Conservation (phyloP, 2,888 invertebrate species). For the Oscheius myriophilus region DNA sequence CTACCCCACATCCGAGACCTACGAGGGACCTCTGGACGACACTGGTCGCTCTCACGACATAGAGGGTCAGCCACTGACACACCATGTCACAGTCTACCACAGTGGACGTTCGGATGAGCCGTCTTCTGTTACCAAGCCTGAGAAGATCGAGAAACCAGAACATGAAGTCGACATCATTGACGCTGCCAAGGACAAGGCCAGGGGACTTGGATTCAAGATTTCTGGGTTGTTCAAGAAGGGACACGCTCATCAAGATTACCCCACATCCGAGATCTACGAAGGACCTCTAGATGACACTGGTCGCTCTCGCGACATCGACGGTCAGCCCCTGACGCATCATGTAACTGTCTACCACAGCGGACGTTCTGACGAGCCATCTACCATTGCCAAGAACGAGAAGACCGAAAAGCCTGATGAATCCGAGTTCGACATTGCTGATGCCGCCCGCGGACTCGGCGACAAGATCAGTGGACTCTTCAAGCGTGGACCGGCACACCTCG, state of each 20-base stretch:
- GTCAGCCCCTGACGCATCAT: slow-evolving; percentile 35
- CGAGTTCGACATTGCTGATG: slow-evolving; percentile 1
- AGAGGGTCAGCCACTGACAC: neutral
- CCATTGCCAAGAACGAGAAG: slow-evolving; percentile 6
- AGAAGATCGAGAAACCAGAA: slow-evolving; percentile 15
- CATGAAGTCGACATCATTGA: slow-evolving; percentile 28
- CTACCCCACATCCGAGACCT: slow-evolving; percentile 39
- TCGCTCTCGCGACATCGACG: slow-evolving; percentile 31
- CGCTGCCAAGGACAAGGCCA: no score
- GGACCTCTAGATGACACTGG: slow-evolving; percentile 36
- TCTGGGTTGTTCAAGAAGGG: slow-evolving; percentile 10
- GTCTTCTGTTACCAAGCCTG: neutral
- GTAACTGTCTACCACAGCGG: slow-evolving; percentile 42
- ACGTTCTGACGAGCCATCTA: slow-evolving; percentile 25
- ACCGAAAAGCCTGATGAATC: neutral
- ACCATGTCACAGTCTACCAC: slow-evolving; percentile 22
- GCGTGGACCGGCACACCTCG: slow-evolving; percentile 46
- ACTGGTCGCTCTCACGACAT: neutral
- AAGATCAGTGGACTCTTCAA: slow-evolving; percentile 50
- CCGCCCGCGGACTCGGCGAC: slow-evolving; percentile 19
- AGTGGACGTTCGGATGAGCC: slow-evolving; percentile 9
- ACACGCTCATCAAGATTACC: slow-evolving; percentile 7
- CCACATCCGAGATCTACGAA: slow-evolving; percentile 27
- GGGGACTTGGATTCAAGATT: slow-evolving; percentile 13
- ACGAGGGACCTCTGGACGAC: neutral